phyloP scores from a whole-genome alignment of 2,888 invertebrate genomes.

The Drosophila heteroneura region DNA sequence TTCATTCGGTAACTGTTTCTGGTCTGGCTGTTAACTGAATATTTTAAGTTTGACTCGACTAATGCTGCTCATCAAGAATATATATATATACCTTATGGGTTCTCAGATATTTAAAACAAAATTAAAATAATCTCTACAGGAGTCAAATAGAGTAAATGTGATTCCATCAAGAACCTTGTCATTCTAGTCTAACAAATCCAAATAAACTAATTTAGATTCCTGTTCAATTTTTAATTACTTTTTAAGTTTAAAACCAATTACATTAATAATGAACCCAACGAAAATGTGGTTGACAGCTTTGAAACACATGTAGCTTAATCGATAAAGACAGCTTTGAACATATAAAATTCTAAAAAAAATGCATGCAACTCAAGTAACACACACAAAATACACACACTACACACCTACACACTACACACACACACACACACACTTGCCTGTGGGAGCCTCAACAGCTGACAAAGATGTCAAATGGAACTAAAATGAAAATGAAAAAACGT shows the following conservation, averaged over 20 bases:
- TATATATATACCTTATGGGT: not conserved
- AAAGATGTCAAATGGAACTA: constrained; percentile 14
- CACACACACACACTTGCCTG: not conserved
- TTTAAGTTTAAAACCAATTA: not conserved
- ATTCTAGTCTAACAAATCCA: fast-evolving
- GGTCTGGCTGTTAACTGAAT: too few relatives aligned
- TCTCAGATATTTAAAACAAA: not conserved
- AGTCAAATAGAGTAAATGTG: not conserved
- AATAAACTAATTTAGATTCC: not conserved
- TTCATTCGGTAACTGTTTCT: too few relatives aligned
- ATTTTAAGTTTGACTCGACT: too few relatives aligned
- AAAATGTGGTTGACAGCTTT: not conserved
- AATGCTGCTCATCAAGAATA: not conserved
- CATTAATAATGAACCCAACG: not conserved
- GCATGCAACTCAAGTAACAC: not conserved
- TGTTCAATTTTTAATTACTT: not conserved
- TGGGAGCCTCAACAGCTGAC: not conserved
- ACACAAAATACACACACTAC: constrained; percentile 1
- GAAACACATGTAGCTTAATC: constrained; percentile 10
- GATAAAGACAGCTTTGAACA: constrained; percentile 9
- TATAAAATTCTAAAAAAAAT: not conserved
- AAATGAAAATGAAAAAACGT: constrained; percentile 21
- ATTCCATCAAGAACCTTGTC: not conserved
- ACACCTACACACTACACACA: not conserved
- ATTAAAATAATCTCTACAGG: not conserved